These are phyloP conservation scores for Subacronicta megacephala DNA, from an alignment of 2,888 invertebrate genomes.

Conservation along the genomic window DNA sequence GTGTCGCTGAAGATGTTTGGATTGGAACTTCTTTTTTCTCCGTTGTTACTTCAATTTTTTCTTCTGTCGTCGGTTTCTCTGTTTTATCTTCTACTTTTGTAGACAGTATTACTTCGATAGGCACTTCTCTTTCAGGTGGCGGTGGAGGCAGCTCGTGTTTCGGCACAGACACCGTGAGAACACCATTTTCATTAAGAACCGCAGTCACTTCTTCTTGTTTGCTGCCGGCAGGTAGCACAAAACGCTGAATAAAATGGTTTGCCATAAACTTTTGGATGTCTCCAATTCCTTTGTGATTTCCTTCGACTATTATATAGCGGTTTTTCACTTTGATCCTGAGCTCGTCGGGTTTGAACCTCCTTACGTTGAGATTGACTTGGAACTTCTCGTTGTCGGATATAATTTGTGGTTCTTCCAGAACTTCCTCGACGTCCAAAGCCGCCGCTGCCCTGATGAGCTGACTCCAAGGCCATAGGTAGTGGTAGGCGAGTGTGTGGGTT, in stretches of 20 bases:
- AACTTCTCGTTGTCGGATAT: conserved; percentile 75
- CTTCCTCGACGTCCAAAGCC: conserved; percentile 72
- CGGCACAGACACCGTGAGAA: conserved; percentile 76
- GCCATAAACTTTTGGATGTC: conserved; percentile 72
- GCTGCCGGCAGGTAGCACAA: conserved; percentile 78
- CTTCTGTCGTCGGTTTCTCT: conserved; percentile 56
- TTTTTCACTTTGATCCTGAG: conserved; percentile 82
- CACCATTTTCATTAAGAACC: conserved; percentile 75
- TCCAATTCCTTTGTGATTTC: conserved; percentile 75
- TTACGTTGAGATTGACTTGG: conserved; percentile 77
- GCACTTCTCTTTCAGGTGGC: conserved; percentile 78
- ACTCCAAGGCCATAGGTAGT: conserved; percentile 85
- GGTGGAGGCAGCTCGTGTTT: conserved; percentile 83
- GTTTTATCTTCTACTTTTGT: conserved; percentile 58
- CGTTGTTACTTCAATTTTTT: conserved; percentile 51
- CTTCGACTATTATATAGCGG: conserved; percentile 80
- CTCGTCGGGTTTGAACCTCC: conserved; percentile 80
- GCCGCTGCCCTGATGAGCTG: conserved; percentile 79
- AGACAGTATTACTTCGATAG: conserved; percentile 74
- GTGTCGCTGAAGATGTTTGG: conserved; percentile 56
- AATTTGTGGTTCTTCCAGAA: conserved; percentile 78
- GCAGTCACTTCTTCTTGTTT: conserved; percentile 82
- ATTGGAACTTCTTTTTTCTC: conserved; percentile 42
- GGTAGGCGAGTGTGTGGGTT: conserved; percentile 76
- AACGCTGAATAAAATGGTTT: conserved; percentile 83